These are phyloP conservation scores for Papilio polytes DNA, from an alignment of 1,140 invertebrate species.

Conservation along the genomic window DNA sequence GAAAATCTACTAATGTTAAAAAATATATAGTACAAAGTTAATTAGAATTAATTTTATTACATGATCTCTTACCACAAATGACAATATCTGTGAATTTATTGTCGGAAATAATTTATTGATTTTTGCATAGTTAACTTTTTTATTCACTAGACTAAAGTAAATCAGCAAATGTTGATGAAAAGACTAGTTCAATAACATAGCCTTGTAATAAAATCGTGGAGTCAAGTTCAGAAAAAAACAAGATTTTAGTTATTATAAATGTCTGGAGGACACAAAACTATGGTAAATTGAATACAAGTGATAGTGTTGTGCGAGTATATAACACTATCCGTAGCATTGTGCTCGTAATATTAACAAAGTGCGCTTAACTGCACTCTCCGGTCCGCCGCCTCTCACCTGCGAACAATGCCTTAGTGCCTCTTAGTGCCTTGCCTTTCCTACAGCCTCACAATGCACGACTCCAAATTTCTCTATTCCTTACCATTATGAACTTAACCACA, in stretches of 20 bases:
- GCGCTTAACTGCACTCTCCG: conserved; percentile 60
- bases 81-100: too few species aligned
- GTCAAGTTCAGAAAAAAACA: too few species aligned
- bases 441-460: conserved; percentile 15
- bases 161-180: too few species aligned
- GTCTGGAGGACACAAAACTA: background rate
- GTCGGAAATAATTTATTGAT: too few species aligned
- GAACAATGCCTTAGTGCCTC: conserved; percentile 50
- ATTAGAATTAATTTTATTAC: too few species aligned
- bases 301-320: conserved; percentile 47
- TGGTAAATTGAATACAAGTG: background rate
- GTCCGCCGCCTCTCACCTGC: conserved; percentile 48
- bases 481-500: conserved; percentile 3
- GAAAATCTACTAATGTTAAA: too few species aligned
- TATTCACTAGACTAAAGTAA: too few species aligned
- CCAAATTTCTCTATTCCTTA: background rate
- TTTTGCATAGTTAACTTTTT: too few species aligned
- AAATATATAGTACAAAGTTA: too few species aligned
- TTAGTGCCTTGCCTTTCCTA: conserved; percentile 28
- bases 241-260: background rate
- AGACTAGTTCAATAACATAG: too few species aligned
- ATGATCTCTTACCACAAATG: too few species aligned
- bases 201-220: too few species aligned
- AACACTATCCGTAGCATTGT: conserved; percentile 56
- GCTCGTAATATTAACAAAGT: conserved; percentile 66